Evolutionary conservation across 2,888 invertebrate genomes (phyloP).

Genomic region (Phengaris alcon): DNA sequence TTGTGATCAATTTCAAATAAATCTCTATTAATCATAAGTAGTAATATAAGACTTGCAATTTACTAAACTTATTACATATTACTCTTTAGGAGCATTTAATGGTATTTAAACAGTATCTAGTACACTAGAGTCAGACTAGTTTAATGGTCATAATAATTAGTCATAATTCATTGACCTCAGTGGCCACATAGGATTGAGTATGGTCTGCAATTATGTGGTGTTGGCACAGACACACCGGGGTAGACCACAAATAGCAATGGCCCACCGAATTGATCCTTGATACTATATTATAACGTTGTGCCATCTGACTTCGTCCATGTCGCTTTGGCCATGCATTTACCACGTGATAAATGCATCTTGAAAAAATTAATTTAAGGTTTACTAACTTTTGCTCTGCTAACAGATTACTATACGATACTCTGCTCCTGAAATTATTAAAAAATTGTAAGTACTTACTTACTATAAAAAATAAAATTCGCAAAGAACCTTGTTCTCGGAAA

Average conservation of each 20-base stretch:
- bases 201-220: conserved; percentile 26
- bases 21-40: no score
- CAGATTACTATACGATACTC: no score
- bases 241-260: conserved; percentile 21
- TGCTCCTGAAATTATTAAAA: no score
- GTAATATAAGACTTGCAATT: background rate
- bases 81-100: background rate
- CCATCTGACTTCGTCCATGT: background rate
- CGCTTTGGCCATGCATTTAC: background rate
- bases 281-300: background rate
- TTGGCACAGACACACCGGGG: conserved; percentile 24
- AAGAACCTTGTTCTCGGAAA: no score
- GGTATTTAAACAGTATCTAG: background rate
- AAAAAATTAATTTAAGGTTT: background rate
- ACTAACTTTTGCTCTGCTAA: background rate
- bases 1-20: no score
- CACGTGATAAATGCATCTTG: background rate
- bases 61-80: background rate
- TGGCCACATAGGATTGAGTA: conserved; percentile 3
- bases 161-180: background rate
- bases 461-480: no score
- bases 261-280: conserved; percentile 16
- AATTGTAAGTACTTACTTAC: no score
- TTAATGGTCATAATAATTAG: conserved; percentile 1
- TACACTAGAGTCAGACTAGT: background rate